Percentiles rank a stretch among this genome's conserved stretches.
Evolutionary conservation across 2,888 invertebrate species (phyloP).

Genomic region (Oscheius sp.): DNA sequence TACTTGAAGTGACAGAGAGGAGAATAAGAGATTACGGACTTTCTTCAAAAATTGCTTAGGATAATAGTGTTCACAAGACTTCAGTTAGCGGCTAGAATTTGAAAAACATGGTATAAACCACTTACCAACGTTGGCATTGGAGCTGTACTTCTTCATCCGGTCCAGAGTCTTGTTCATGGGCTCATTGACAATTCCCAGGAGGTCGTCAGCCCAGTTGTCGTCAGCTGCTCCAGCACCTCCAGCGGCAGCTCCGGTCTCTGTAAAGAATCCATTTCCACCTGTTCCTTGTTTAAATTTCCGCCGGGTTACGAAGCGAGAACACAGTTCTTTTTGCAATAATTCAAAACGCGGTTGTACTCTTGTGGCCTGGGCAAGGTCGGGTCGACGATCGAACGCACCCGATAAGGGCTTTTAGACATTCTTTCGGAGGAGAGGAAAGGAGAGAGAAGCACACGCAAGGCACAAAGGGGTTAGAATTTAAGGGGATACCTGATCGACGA

Average conservation of each 20-base stretch:
- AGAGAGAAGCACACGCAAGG: constrained; percentile 6
- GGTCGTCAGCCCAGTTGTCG: constrained; percentile 72
- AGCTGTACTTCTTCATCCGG: constrained; percentile 72
- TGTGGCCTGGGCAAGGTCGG: constrained; percentile 27
- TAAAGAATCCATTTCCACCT: neutral
- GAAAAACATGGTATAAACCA: neutral
- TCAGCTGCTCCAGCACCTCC: constrained; percentile 37
- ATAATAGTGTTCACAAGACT: too few species aligned
- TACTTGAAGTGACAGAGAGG: too few species aligned
- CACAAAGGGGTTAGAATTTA: constrained; percentile 4
- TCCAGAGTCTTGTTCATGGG: constrained; percentile 73
- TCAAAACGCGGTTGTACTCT: constrained; percentile 21
- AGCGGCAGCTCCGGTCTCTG: constrained; percentile 30
- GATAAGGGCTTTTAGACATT: constrained; percentile 29
- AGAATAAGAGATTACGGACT: too few species aligned
- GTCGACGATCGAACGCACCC: constrained; percentile 25
- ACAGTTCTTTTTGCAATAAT: neutral
- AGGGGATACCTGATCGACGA: constrained; percentile 38
- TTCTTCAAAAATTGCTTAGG: too few species aligned
- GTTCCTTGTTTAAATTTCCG: neutral
- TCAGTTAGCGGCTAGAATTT: too few species aligned
- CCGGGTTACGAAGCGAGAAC: neutral
- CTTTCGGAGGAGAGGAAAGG: too few species aligned
- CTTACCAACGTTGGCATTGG: constrained; percentile 67
- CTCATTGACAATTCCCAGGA: constrained; percentile 73